Evolutionary conservation across 1,140 invertebrate genomes (phyloP).

Genomic region (Drosophila chauvacae): DNA sequence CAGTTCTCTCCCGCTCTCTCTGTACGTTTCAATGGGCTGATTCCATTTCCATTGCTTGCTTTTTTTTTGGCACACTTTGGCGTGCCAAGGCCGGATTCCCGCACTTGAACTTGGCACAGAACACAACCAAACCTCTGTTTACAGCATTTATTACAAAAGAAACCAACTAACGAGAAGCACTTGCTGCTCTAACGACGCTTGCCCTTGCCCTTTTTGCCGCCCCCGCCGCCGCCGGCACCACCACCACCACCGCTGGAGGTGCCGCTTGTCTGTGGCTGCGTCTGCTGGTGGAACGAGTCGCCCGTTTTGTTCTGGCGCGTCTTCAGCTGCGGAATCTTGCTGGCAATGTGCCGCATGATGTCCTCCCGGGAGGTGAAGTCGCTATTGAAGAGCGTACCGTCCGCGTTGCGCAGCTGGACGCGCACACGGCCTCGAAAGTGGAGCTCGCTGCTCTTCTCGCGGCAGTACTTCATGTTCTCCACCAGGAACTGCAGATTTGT

Average conservation of each 20-base stretch:
- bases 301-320: constrained; percentile 86
- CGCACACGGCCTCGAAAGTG: constrained; percentile 93
- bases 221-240: constrained; percentile 44
- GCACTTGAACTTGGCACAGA: constrained; percentile 66
- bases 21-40: constrained; percentile 33
- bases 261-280: constrained; percentile 58
- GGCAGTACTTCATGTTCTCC: constrained; percentile 97
- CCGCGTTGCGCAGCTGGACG: constrained; percentile 96
- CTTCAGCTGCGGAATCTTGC: constrained; percentile 97
- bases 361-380: constrained; percentile 92
- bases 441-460: constrained; percentile 95
- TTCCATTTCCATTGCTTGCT: constrained; percentile 13
- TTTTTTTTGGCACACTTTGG: constrained; percentile 63
- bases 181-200: constrained; percentile 68
- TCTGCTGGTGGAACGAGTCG: constrained; percentile 47
- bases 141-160: constrained; percentile 68
- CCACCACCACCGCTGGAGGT: constrained; percentile 31
- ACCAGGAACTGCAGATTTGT: constrained; percentile 93
- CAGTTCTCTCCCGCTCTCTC: constrained; percentile 37
- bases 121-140: constrained; percentile 30
- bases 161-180: constrained; percentile 59
- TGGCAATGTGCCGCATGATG: constrained; percentile 90
- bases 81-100: constrained; percentile 62
- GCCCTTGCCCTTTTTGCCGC: constrained; percentile 79
- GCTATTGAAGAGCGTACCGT: constrained; percentile 91